Percentiles rank a stretch among this genome's conserved stretches.
These are phyloP conservation scores for Antheraea mylitta DNA, from an alignment of 1,140 invertebrate genomes.

Conservation along the genomic window DNA sequence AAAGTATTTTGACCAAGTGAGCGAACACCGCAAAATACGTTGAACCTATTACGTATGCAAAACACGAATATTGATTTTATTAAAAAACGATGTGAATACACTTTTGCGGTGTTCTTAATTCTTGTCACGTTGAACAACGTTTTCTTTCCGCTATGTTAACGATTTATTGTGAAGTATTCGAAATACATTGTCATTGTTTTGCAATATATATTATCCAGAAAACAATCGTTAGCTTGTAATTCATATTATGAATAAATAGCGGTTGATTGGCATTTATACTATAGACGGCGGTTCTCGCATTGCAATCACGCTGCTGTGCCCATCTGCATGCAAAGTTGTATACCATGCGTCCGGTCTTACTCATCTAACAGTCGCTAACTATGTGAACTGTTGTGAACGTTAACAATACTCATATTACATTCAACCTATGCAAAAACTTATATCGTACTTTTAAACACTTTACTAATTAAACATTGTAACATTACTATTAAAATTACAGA, in stretches of 20 bases:
- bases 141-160: conserved; percentile 40
- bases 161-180: conserved; percentile 31
- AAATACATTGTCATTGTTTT: conserved; percentile 60
- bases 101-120: not conserved
- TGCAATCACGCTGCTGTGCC: conserved; percentile 52
- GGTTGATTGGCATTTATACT: conserved; percentile 70
- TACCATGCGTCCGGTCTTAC: conserved; percentile 65
- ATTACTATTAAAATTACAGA: not conserved
- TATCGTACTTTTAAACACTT: not conserved
- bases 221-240: conserved; percentile 57
- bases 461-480: not conserved
- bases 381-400: conserved; percentile 41
- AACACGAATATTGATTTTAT: conserved; percentile 25
- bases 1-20: conserved; percentile 26
- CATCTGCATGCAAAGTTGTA: conserved; percentile 67
- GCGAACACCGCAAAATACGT: conserved; percentile 28
- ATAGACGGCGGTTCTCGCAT: conserved; percentile 59
- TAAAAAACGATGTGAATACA: conserved; percentile 19
- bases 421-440: conserved; percentile 5
- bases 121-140: not conserved
- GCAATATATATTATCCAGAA: conserved; percentile 48
- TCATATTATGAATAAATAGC: conserved; percentile 56
- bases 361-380: conserved; percentile 61
- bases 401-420: conserved; percentile 23
- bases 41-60: conserved; percentile 4